Percentiles rank a stretch among this genome's conserved stretches.
Conservation (phyloP, 2,888 invertebrate species). For the Parapristionchus giblindavisi region DNA sequence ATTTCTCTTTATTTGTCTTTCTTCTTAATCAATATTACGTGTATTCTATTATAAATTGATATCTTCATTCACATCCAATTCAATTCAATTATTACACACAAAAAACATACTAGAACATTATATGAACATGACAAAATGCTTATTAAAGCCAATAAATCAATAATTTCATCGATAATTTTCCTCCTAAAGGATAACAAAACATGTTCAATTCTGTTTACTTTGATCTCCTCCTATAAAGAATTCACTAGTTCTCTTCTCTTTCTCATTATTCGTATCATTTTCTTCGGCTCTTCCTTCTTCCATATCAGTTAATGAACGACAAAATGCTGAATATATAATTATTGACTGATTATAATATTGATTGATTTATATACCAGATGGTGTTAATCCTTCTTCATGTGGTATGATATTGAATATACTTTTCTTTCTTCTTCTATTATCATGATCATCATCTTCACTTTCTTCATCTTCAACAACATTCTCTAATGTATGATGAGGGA, state of each 20-base stretch:
- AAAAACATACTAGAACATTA: too few relatives aligned
- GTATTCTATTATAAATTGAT: too few relatives aligned
- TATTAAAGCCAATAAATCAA: not conserved
- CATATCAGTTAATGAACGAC: not conserved
- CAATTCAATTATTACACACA: too few relatives aligned
- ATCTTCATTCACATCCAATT: too few relatives aligned
- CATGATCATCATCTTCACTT: constrained; percentile 22
- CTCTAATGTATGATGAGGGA: constrained; percentile 31
- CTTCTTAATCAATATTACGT: too few relatives aligned
- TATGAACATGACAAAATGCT: too few relatives aligned
- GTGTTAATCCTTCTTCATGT: not conserved
- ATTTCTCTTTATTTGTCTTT: too few relatives aligned
- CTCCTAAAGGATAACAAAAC: not conserved
- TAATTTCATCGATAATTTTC: not conserved
- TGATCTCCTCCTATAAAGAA: constrained; percentile 27
- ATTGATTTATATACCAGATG: constrained; percentile 10
- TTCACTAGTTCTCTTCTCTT: constrained; percentile 9
- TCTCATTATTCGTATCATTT: not conserved
- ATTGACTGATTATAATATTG: not conserved
- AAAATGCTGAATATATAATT: not conserved
- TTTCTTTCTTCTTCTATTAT: constrained; percentile 5
- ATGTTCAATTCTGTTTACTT: not conserved
- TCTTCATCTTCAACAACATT: constrained; percentile 33
- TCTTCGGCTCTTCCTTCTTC: constrained; percentile 17
- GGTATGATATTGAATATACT: constrained; percentile 3